Evolutionary conservation across 1,140 invertebrate species (phyloP).

Genomic region (Zaprionus taronus): DNA sequence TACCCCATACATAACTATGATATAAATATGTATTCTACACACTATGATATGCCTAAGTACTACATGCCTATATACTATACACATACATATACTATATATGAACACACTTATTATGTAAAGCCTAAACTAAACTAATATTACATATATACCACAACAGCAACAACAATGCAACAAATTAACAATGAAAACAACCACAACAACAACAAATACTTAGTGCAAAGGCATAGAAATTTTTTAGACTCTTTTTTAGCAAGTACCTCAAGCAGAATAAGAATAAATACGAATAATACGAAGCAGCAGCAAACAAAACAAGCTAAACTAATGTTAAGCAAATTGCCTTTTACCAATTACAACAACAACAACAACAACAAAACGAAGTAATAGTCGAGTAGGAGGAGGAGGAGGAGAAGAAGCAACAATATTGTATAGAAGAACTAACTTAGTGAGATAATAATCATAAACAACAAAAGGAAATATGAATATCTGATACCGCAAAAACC

Average conservation of each 20-base stretch:
- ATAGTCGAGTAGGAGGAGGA: not conserved
- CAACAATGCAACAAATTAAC: constrained; percentile 15
- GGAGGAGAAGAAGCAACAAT: constrained; percentile 9
- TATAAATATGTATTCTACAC: constrained; percentile 38
- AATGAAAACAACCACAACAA: constrained; percentile 20
- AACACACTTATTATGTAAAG: constrained; percentile 16
- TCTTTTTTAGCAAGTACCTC: constrained; percentile 76
- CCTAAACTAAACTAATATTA: constrained; percentile 33
- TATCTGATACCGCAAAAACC: constrained; percentile 72
- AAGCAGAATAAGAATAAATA: constrained; percentile 32
- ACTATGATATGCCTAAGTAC: constrained; percentile 39
- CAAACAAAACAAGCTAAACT: constrained; percentile 24
- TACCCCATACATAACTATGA: constrained; percentile 28
- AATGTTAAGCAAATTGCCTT: constrained; percentile 72
- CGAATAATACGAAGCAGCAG: constrained; percentile 34
- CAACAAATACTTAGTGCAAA: constrained; percentile 58
- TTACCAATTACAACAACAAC: constrained; percentile 42
- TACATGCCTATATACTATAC: constrained; percentile 28
- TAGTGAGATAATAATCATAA: constrained; percentile 43
- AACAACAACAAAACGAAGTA: constrained; percentile 29
- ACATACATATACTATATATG: constrained; percentile 10
- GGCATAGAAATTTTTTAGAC: constrained; percentile 54
- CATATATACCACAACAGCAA: constrained; percentile 29
- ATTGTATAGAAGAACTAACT: constrained; percentile 45
- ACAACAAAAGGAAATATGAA: constrained; percentile 10